These are phyloP conservation scores for Ypsolopha scabrella DNA, from an alignment of 2,888 invertebrate species.

Conservation along the genomic window DNA sequence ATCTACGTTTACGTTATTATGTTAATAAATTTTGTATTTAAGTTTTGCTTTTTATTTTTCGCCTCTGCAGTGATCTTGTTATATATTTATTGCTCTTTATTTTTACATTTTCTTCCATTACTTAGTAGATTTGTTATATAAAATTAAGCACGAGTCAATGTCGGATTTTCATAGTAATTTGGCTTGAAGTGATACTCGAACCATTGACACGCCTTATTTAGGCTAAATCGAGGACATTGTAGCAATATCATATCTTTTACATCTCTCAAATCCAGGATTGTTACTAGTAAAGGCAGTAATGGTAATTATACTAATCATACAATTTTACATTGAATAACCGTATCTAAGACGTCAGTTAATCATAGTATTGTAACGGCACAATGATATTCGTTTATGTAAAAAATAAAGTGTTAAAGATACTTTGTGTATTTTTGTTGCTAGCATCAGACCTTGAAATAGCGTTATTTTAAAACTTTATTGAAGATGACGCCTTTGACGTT, in stretches of 20 bases:
- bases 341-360: conserved; percentile 28
- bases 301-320: conserved; percentile 10
- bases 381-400: conserved; percentile 46
- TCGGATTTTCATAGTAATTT: not conserved
- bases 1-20: conserved; percentile 38
- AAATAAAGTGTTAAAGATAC: conserved; percentile 41
- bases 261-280: too few relatives aligned
- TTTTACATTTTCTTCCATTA: not conserved
- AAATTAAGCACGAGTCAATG: too few relatives aligned
- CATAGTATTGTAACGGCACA: conserved; percentile 44
- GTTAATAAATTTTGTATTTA: conserved; percentile 53
- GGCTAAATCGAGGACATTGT: conserved; percentile 22
- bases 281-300: too few relatives aligned
- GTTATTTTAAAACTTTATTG: too few relatives aligned
- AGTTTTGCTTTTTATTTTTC: conserved; percentile 32
- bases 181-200: conserved; percentile 13
- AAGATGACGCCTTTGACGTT: too few relatives aligned
- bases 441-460: too few relatives aligned
- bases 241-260: too few relatives aligned
- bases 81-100: conserved; percentile 1
- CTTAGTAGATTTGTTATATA: too few relatives aligned
- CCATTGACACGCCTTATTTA: conserved; percentile 28
- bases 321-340: conserved; percentile 27
- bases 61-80: conserved; percentile 18
- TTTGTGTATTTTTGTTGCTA: not conserved